Percentiles rank a stretch among this genome's conserved stretches.
Conservation (phyloP, 2,888 invertebrate genomes). For the Ceriagrion tenellum region DNA sequence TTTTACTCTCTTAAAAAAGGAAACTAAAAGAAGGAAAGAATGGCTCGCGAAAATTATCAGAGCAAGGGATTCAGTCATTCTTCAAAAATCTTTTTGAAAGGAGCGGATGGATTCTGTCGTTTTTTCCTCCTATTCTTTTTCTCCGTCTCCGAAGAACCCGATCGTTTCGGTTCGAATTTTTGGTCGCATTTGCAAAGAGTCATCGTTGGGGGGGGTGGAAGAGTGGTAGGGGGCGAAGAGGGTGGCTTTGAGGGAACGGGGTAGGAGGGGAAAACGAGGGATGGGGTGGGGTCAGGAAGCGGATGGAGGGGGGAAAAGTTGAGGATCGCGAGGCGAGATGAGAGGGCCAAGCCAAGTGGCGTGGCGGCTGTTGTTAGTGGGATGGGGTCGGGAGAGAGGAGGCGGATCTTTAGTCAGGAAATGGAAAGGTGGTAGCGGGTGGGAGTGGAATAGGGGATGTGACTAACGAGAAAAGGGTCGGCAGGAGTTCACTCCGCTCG, state of each 20-base stretch:
- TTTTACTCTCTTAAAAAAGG: neutral
- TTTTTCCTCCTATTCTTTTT: neutral
- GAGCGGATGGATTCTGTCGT: neutral
- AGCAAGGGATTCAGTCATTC: constrained; percentile 59
- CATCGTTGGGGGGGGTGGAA: constrained; percentile 26
- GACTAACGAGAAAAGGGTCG: constrained; percentile 11
- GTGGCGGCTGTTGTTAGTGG: neutral
- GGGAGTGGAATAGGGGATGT: neutral
- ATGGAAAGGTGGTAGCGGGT: neutral
- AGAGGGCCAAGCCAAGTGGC: neutral
- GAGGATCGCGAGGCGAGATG: neutral
- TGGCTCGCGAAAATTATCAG: constrained; percentile 48
- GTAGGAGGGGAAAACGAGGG: neutral
- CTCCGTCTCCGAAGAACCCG: neutral
- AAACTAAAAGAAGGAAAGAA: neutral
- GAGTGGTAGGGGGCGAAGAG: neutral
- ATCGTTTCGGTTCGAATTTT: constrained; percentile 50
- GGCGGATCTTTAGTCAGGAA: neutral
- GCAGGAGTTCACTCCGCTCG: constrained; percentile 22
- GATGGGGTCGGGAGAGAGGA: neutral
- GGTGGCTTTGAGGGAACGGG: neutral
- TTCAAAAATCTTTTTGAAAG: constrained; percentile 37
- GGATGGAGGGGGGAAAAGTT: neutral
- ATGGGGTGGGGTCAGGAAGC: too few relatives aligned
- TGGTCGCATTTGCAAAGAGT: constrained; percentile 60